Percentiles rank a stretch among this genome's conserved stretches.
Conservation (phyloP, 2,113 vertebrate species). For the Emydocephalus ijimae region DNA sequence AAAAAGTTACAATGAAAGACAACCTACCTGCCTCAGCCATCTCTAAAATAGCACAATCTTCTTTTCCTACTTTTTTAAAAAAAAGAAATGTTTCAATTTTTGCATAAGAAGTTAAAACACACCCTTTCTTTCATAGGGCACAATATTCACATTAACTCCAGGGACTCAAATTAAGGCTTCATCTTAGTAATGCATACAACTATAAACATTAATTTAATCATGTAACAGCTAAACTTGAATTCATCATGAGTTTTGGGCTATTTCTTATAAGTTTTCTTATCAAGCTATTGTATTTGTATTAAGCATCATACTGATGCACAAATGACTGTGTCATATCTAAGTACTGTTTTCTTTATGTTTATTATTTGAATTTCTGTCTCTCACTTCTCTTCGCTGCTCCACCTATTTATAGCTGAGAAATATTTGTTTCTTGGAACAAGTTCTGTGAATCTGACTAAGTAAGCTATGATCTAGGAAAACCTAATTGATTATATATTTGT, state of each 20-base stretch:
- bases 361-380: not conserved
- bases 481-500: not conserved
- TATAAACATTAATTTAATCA: not conserved
- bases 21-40: not conserved
- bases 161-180: not conserved
- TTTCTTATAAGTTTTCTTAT: too few species aligned
- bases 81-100: not conserved
- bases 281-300: too few species aligned
- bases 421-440: not conserved
- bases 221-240: not conserved
- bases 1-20: not conserved
- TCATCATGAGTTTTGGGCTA: not conserved
- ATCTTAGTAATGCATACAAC: not conserved
- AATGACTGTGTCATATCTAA: not conserved
- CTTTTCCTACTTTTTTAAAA: not conserved
- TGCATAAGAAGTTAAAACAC: not conserved
- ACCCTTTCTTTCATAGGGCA: not conserved
- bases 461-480: not conserved
- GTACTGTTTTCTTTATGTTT: not conserved
- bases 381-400: not conserved
- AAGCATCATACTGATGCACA: not conserved
- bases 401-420: not conserved
- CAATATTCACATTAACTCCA: not conserved
- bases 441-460: not conserved
- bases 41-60: not conserved